These are phyloP conservation scores for Hyposoter didymator DNA, from an alignment of 2,888 invertebrate genomes.

Conservation along the genomic window DNA sequence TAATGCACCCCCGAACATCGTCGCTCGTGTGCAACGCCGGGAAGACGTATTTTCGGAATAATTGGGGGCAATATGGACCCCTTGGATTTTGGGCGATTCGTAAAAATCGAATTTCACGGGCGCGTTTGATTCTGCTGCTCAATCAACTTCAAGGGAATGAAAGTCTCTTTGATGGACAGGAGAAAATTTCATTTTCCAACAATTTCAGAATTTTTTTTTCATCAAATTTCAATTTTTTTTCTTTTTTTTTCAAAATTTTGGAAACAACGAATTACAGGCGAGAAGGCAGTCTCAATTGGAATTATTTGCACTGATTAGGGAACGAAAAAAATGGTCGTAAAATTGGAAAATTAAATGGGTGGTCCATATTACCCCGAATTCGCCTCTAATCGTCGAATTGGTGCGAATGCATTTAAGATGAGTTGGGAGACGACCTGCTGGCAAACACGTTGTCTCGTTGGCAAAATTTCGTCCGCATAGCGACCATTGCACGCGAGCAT, in stretches of 20 bases:
- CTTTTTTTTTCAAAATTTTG: neutral
- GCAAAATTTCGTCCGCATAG: constrained; percentile 50
- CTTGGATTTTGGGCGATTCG: neutral
- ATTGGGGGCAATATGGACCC: constrained; percentile 1
- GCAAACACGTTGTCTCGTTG: constrained; percentile 47
- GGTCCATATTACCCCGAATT: constrained; percentile 6
- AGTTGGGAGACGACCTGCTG: constrained; percentile 52
- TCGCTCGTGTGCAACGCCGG: neutral
- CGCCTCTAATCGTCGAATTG: constrained; percentile 62
- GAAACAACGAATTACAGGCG: too few relatives aligned
- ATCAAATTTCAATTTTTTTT: neutral
- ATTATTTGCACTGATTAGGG: neutral
- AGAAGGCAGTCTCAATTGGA: neutral
- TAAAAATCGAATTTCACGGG: neutral
- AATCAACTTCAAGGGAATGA: too few relatives aligned
- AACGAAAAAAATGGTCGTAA: neutral
- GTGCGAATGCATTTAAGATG: constrained; percentile 60
- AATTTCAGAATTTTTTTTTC: neutral
- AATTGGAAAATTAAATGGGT: neutral
- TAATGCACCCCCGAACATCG: constrained; percentile 42
- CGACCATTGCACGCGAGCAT: constrained; percentile 34
- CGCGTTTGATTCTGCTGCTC: neutral
- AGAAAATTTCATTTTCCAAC: neutral
- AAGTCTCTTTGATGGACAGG: neutral
- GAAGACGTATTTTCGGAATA: neutral